phyloP scores from a whole-genome alignment of 2,888 invertebrate species.

The Pelosia muscerda region DNA sequence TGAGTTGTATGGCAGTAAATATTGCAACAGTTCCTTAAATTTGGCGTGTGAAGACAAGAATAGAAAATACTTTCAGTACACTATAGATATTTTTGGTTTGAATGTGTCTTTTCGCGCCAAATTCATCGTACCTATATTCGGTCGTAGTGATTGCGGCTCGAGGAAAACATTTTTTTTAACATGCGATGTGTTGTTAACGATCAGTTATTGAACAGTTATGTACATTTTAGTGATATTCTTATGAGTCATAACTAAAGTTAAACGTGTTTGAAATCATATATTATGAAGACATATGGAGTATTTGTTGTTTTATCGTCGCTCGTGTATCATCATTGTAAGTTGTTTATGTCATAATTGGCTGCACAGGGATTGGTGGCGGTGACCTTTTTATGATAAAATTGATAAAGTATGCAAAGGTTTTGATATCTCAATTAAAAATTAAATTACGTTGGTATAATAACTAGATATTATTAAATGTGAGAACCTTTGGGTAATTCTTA shows the following conservation, averaged over 20 bases:
- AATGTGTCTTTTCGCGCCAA: constrained; percentile 27
- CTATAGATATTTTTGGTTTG: constrained; percentile 22
- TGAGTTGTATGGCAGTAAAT: constrained; percentile 20
- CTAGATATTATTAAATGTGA: background rate
- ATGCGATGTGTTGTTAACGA: constrained; percentile 32
- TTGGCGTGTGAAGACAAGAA: constrained; percentile 7
- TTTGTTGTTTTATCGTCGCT: constrained; percentile 51
- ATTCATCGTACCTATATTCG: background rate
- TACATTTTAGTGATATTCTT: constrained; percentile 30
- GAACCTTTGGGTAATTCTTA: background rate
- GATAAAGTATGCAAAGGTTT: background rate
- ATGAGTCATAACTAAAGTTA: constrained; percentile 49
- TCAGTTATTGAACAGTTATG: constrained; percentile 29
- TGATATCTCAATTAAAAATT: background rate
- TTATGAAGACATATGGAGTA: constrained; percentile 63
- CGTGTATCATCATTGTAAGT: constrained; percentile 64
- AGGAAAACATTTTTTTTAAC: constrained; percentile 24
- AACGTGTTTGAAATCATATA: constrained; percentile 49
- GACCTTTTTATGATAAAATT: background rate
- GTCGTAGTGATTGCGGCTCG: constrained; percentile 12
- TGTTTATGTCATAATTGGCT: constrained; percentile 25
- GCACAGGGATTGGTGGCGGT: background rate
- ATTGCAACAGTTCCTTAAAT: constrained; percentile 12
- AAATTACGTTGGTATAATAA: background rate
- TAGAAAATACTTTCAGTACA: background rate